Evolutionary conservation across 2,797 vertebrate species (phyloP).

Genomic region (Coluber constrictor): DNA sequence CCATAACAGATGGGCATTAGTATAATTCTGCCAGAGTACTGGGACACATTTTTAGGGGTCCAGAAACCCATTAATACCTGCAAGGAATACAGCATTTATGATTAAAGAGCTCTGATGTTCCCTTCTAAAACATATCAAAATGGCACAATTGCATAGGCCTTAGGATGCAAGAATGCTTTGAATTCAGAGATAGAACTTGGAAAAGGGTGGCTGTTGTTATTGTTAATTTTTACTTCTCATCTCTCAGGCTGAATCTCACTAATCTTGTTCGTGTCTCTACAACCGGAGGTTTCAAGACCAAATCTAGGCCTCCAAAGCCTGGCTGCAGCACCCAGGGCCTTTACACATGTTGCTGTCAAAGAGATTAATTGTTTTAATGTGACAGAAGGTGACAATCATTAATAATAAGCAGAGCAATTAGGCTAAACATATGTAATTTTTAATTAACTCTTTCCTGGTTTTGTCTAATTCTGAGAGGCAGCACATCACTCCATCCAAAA

Average conservation of each 20-base stretch:
- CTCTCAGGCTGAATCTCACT: background rate
- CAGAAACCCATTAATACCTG: constrained; percentile 32
- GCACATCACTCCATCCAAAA: background rate
- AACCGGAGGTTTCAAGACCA: background rate
- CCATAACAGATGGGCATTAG: constrained; percentile 67
- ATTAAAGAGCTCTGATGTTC: constrained; percentile 13
- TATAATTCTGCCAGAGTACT: constrained; percentile 36
- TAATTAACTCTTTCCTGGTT: background rate
- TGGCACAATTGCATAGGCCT: background rate
- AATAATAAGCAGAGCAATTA: constrained; percentile 49
- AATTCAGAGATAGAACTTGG: constrained; percentile 20
- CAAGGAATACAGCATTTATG: constrained; percentile 12
- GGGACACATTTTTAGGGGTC: constrained; percentile 44
- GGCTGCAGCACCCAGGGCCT: background rate
- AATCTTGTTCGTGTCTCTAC: background rate
- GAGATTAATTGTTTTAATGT: constrained; percentile 19
- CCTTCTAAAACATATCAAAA: constrained; percentile 9
- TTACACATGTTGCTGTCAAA: constrained; percentile 28
- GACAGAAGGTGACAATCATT: constrained; percentile 39
- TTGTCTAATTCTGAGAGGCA: background rate
- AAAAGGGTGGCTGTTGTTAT: background rate
- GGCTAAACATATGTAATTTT: constrained; percentile 27
- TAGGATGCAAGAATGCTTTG: background rate
- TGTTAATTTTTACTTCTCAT: background rate
- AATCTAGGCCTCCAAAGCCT: background rate